Evolutionary conservation across 2,888 invertebrate species (phyloP), one percentile per base, ranked within the genome.

Genomic region (Eumerus sabulonum): DNA sequence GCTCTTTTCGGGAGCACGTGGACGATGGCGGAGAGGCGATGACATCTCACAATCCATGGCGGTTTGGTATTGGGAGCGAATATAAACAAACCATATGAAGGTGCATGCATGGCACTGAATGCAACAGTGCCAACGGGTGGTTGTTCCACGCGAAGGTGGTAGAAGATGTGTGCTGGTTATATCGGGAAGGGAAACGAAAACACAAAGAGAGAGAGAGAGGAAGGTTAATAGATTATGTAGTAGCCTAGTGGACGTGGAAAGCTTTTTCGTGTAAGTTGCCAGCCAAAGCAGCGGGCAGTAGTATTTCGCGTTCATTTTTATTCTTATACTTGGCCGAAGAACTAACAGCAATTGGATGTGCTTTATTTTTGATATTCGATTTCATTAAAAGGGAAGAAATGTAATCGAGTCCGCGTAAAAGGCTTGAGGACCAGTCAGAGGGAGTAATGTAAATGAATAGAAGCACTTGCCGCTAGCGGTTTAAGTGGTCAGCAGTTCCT

Each of bases 51-150:
- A 44, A 13, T 42, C 13, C 35, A 9, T 27, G 51, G 51, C 17
- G 72, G 50, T 64, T 35, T 36, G 35, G 42, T 54, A 9, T 56
- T n/a, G 50, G n/a, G 45, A 64, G 59, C 59, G 68, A 74, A 74
- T 63, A 79, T 79, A 79, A 79, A 79, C 79, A 79, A 79, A 79
- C 64, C 68, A 59, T 59, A 45, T 51, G 38, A 72, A 76, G 64
- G 70, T 59, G 54, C 51, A 17, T 48, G 50, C 17, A 17, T 48
- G 51, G 57, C 27, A 27, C 38, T 44, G 50, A 64, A 74, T 79
- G 79, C 79, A 79, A 79, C 79, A 79, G 79, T 74, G 68, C 70
- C 74, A 64, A 51, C 64, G 74, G 60, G 74, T 70, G 68, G 74
- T 70, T 76, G 71, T 56, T 76, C 36, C 5, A 5, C 14, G 16